Percentiles rank a stretch among this genome's conserved stretches.
These are phyloP conservation scores for Folsomia candida DNA, from an alignment of 2,888 invertebrate species.

Conservation along the genomic window DNA sequence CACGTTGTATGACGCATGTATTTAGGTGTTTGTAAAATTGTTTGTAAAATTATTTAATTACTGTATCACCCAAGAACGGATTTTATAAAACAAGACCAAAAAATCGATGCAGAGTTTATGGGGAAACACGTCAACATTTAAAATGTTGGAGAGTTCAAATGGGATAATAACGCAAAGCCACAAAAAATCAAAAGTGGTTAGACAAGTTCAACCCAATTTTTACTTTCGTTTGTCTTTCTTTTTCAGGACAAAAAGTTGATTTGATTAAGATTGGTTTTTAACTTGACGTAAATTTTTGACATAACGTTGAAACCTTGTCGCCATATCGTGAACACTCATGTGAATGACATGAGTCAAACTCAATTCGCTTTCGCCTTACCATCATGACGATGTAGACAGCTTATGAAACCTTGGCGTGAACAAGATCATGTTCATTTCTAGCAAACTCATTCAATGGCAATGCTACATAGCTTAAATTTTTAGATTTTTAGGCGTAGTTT, in stretches of 20 bases:
- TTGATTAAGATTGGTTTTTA: not conserved
- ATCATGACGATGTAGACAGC: not conserved
- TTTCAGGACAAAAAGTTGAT: not conserved
- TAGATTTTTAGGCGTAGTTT: too few species aligned
- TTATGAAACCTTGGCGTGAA: not conserved
- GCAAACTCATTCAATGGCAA: too few species aligned
- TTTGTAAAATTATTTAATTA: too few species aligned
- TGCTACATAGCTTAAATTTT: too few species aligned
- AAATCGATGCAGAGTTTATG: too few species aligned
- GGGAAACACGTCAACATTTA: too few species aligned
- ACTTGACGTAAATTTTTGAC: not conserved
- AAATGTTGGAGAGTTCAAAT: not conserved
- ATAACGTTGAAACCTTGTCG: not conserved
- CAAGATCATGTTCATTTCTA: too few species aligned
- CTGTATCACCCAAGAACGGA: too few species aligned
- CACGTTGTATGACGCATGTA: too few species aligned
- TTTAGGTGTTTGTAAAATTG: too few species aligned
- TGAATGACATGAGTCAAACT: not conserved
- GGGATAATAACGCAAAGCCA: too few species aligned
- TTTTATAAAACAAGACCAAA: too few species aligned
- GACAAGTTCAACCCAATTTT: slow-evolving; percentile 21
- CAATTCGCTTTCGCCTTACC: not conserved
- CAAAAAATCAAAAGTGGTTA: slow-evolving; percentile 28
- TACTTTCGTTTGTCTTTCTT: not conserved
- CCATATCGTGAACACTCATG: not conserved